These are phyloP conservation scores for Pangasius larnaudii DNA, from an alignment of 2,797 vertebrate genomes.

Conservation along the genomic window DNA sequence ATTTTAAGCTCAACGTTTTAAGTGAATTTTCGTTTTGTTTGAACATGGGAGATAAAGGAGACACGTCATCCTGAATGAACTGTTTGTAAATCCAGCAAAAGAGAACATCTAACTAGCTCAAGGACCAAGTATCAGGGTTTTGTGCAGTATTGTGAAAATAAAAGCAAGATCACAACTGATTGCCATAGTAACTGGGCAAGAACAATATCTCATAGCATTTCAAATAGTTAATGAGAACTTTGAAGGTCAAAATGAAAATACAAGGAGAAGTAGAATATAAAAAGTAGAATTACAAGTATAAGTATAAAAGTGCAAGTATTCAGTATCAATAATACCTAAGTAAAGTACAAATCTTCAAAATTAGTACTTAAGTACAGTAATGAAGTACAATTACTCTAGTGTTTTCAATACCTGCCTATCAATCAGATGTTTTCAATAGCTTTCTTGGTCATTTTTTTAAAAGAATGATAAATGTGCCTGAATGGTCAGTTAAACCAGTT, in stretches of 20 bases:
- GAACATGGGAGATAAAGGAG: not conserved
- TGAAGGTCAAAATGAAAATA: not conserved
- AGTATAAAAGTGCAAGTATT: not conserved
- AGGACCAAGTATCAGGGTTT: not conserved
- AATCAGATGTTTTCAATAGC: not conserved
- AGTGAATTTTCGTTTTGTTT: too few relatives aligned
- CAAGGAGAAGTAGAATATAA: not conserved
- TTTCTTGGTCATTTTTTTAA: not conserved
- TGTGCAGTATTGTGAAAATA: not conserved
- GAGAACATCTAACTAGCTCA: not conserved
- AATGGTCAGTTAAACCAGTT: not conserved
- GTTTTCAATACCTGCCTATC: not conserved
- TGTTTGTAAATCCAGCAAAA: not conserved
- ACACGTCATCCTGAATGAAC: not conserved
- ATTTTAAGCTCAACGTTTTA: not conserved
- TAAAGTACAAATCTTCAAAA: not conserved
- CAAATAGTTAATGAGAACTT: not conserved
- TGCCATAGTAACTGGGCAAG: not conserved
- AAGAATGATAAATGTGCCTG: not conserved
- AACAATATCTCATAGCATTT: not conserved
- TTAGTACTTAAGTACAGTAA: not conserved
- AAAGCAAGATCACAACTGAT: not conserved
- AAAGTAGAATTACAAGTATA: not conserved
- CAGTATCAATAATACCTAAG: not conserved
- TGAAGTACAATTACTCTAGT: not conserved